phyloP scores from a whole-genome alignment of 2,113 vertebrate genomes.

The Pygoscelis adeliae region DNA sequence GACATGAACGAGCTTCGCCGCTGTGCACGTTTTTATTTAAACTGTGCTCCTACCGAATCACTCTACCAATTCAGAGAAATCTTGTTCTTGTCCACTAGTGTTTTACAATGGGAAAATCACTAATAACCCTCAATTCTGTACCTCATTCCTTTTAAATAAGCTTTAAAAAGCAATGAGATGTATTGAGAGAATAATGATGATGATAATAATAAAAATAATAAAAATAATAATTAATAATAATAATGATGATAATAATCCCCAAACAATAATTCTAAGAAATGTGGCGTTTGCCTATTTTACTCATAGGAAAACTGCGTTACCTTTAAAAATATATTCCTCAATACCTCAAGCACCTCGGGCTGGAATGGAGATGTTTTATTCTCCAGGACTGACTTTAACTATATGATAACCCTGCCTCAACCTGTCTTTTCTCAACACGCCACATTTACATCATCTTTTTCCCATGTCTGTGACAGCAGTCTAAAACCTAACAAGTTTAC shows the following conservation, averaged over 20 bases:
- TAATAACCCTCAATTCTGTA: not conserved
- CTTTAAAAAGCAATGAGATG: not conserved
- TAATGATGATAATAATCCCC: not conserved
- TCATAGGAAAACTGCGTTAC: not conserved
- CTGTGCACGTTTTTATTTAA: not conserved
- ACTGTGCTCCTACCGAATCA: not conserved
- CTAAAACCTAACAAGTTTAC: not conserved
- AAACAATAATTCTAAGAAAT: not conserved
- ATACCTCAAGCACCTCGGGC: not conserved
- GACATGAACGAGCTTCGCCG: not conserved
- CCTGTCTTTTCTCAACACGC: not conserved
- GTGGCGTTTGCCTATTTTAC: not conserved
- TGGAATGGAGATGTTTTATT: not conserved
- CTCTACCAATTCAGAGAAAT: not conserved
- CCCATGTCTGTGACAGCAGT: not conserved
- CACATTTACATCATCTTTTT: not conserved
- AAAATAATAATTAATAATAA: too few relatives aligned
- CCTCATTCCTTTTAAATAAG: not conserved
- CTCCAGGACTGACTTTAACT: not conserved
- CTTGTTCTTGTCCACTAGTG: not conserved
- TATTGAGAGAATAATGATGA: not conserved
- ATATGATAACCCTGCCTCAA: not conserved
- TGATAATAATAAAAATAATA: too few relatives aligned
- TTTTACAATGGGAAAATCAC: not conserved
- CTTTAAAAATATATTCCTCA: not conserved